Percentiles rank a stretch among this genome's conserved stretches.
Evolutionary conservation across 1,140 invertebrate genomes (phyloP).

Genomic region (Oppia nitens): DNA sequence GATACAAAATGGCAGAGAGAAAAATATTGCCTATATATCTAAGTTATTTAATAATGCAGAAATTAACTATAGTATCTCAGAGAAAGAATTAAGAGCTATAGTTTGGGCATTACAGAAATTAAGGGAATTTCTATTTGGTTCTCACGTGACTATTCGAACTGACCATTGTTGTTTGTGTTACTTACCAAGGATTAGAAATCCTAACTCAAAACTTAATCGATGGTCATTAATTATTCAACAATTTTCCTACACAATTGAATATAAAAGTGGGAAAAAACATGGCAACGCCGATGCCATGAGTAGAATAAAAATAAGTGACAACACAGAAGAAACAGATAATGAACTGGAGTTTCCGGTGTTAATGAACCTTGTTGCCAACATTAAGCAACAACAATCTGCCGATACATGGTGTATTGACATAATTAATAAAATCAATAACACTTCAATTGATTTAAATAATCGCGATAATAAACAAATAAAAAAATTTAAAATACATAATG

Average conservation of each 20-base stretch:
- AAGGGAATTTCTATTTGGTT: constrained; percentile 31
- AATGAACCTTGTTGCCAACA: no score
- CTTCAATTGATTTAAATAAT: not conserved
- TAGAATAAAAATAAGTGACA: not conserved
- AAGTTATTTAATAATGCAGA: constrained; percentile 27
- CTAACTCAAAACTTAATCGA: constrained; percentile 29
- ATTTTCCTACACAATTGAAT: constrained; percentile 30
- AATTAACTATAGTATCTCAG: constrained; percentile 29
- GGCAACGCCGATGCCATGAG: constrained; percentile 5
- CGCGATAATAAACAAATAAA: not conserved
- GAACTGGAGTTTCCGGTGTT: no score
- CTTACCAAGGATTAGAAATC: constrained; percentile 29
- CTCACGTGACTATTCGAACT: constrained; percentile 33
- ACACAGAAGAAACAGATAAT: no score
- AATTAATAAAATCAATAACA: not conserved
- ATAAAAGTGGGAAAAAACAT: constrained; percentile 26
- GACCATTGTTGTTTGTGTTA: constrained; percentile 34
- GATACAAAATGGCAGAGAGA: not conserved
- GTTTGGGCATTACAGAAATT: constrained; percentile 32
- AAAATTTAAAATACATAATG: not conserved
- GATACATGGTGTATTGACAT: not conserved
- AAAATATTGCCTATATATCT: not conserved
- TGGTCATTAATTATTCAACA: constrained; percentile 34
- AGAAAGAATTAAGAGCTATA: constrained; percentile 36
- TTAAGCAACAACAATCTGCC: not conserved